Evolutionary conservation across 2,113 vertebrate species (phyloP).

Genomic region (Leptosomus discolor): DNA sequence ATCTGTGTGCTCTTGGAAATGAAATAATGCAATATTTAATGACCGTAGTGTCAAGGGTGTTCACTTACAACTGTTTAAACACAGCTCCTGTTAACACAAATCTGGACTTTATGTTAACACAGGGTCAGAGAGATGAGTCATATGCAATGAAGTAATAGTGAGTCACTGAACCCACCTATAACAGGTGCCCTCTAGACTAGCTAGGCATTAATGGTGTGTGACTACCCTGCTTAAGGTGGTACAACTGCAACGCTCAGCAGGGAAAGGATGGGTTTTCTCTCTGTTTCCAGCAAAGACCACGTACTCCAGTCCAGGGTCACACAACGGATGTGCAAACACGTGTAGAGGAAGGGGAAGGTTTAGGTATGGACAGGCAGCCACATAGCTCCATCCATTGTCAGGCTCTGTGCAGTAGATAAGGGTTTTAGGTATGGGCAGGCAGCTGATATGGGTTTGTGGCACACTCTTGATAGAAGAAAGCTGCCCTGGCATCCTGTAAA

Average conservation of each 20-base stretch:
- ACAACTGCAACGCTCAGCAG: not conserved
- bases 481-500: not conserved
- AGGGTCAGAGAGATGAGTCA: not conserved
- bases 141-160: not conserved
- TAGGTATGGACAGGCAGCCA: not conserved
- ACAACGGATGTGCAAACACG: fast-evolving
- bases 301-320: not conserved
- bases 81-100: not conserved
- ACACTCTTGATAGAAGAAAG: fast-evolving
- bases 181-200: not conserved
- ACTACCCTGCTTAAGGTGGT: not conserved
- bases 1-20: not conserved
- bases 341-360: not conserved
- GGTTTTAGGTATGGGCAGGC: fast-evolving
- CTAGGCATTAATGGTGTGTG: not conserved
- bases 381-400: fast-evolving
- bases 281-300: not conserved
- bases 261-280: not conserved
- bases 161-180: not conserved
- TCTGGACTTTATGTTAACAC: not conserved
- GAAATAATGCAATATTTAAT: not conserved
- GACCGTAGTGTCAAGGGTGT: not conserved
- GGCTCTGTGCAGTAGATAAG: not conserved
- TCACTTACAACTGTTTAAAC: not conserved
- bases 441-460: not conserved